These are phyloP conservation scores for Dione vanillae DNA, from an alignment of 2,888 invertebrate genomes.

Conservation along the genomic window DNA sequence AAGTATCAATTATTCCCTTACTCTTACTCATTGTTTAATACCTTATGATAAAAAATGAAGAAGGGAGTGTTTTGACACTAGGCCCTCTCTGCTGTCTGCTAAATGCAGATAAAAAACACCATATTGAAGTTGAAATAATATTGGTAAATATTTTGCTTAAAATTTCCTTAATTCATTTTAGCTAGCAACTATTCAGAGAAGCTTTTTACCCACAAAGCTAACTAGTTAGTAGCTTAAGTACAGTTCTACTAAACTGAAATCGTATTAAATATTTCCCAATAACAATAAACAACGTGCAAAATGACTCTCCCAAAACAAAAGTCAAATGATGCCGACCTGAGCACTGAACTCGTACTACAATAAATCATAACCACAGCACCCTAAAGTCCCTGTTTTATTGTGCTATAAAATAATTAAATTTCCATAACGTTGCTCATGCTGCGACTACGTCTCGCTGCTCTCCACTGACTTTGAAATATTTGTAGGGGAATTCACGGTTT, in stretches of 20 bases:
- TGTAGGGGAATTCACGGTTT: conserved; percentile 29
- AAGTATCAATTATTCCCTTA: no score
- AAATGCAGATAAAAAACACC: no score
- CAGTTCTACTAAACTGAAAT: not conserved
- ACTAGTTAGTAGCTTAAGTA: not conserved
- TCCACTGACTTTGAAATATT: conserved; percentile 38
- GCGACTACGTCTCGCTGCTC: conserved; percentile 41
- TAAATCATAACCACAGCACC: conserved; percentile 56
- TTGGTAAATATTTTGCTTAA: no score
- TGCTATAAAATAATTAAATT: conserved; percentile 73
- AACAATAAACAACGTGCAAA: conserved; percentile 14
- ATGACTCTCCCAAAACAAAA: conserved; percentile 9
- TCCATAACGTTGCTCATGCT: conserved; percentile 62
- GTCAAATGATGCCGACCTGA: conserved; percentile 4
- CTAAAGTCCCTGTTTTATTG: conserved; percentile 60
- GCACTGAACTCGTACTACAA: conserved; percentile 43
- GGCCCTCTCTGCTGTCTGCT: not conserved
- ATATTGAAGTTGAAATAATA: no score
- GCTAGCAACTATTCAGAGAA: no score
- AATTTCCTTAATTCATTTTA: no score
- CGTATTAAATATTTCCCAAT: not conserved
- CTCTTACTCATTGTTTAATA: not conserved
- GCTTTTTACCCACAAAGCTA: no score
- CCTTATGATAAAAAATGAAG: not conserved
- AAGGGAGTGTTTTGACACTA: not conserved